Evolutionary conservation across 2,888 invertebrate species (phyloP), one percentile per base, ranked within the genome.

Genomic region (Cheilosia variabilis): DNA sequence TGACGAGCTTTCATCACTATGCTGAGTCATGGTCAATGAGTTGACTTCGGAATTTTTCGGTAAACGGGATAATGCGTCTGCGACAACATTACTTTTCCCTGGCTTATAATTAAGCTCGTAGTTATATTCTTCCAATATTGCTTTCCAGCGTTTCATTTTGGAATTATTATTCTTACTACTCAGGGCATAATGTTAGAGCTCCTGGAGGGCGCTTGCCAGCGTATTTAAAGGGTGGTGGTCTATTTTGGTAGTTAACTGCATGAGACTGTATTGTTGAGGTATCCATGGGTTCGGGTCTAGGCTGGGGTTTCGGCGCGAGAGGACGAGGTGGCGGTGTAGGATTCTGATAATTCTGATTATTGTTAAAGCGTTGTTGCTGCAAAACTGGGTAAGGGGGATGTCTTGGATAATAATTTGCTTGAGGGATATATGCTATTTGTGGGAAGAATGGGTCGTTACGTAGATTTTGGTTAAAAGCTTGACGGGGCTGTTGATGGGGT

Each of bases 31-130:
- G 7, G 76, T 43, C 19, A 84, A 31, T 4, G 63, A 55, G 43
- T 76, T 84, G 9, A 66, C n/a, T 15, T 58, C 17, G 5, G 41
- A 53, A 41, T 34, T 37, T 13, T 31, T 37, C 3, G 73, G 63
- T 19, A 41, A 4, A 6, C 73, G 34, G 5, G 80, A 75, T 1
- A 81, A 19, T 31, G 80, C 68, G 24, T 81, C 68, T 6, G 68
- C 68, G 4, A 73, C 72, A 2, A 75, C 68, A 17, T 72, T 87
- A 41, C 72, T 87, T 19, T 58, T 79, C 3, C 65, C 65, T 13
- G 58, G 71, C 7, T 55, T 79, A 19, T 15, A 71, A 50, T 53
- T 52, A 4, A 24, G 60, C 5, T 27, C 7, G 7, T 9, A 9
- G 31, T 31, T 9, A 9, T 31, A 31, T 9, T 31, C 31, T 9